phyloP scores from a whole-genome alignment of 2,113 vertebrate species.

The Gracilinanus agilis region DNA sequence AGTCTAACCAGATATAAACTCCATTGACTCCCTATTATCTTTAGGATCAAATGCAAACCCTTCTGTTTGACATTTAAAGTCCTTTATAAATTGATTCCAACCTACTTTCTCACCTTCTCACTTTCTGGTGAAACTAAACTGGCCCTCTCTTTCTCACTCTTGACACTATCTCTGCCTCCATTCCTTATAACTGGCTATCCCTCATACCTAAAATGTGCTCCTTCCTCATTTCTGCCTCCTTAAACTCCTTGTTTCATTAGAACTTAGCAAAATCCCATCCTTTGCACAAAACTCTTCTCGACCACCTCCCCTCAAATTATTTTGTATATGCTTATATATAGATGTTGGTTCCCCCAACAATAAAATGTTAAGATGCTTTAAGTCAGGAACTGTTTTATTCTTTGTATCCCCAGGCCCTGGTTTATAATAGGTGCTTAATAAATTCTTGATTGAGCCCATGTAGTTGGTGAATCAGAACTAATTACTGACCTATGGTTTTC shows the following conservation, averaged over 20 bases:
- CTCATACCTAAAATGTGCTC: neutral
- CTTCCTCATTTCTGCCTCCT: neutral
- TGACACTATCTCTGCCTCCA: neutral
- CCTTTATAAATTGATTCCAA: neutral
- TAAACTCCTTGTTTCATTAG: neutral
- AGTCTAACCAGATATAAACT: neutral
- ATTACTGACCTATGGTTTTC: neutral
- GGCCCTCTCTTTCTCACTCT: neutral
- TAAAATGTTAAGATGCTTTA: neutral
- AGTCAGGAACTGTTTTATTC: neutral
- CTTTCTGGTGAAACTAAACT: neutral
- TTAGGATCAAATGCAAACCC: neutral
- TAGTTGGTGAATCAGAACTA: neutral
- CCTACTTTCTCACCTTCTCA: neutral
- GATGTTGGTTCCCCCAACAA: neutral
- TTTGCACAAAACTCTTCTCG: neutral
- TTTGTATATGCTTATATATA: too few relatives aligned
- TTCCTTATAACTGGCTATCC: neutral
- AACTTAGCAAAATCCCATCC: neutral
- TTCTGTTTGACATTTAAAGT: neutral
- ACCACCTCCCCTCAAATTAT: neutral
- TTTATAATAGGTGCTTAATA: neutral
- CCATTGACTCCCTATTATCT: neutral
- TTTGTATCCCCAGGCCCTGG: neutral
- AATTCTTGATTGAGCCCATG: neutral